These are phyloP conservation scores for Drosophila aff. DNA, from an alignment of 1,140 invertebrate species.

Conservation along the genomic window DNA sequence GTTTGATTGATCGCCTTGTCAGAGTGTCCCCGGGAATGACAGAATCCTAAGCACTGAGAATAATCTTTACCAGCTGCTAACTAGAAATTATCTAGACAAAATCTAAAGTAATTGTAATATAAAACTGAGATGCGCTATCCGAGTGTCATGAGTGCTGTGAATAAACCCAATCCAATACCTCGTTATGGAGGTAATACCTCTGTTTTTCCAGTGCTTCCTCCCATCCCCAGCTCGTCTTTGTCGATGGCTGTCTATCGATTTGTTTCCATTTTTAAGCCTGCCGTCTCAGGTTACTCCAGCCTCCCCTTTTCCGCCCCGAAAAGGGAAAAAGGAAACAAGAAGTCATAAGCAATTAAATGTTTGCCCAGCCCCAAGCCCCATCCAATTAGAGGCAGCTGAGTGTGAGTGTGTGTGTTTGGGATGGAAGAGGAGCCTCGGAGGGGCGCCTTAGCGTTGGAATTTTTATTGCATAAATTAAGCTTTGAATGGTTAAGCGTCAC, in stretches of 20 bases:
- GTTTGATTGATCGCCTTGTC: slow-evolving; percentile 70
- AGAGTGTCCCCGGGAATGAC: slow-evolving; percentile 17
- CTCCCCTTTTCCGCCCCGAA: slow-evolving; percentile 7
- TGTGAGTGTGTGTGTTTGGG: slow-evolving; percentile 18
- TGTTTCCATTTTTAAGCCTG: slow-evolving; percentile 63
- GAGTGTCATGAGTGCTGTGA: no score
- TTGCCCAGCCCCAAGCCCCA: slow-evolving; percentile 51
- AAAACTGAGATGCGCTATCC: no score
- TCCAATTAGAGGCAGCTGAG: slow-evolving; percentile 61
- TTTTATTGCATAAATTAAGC: slow-evolving; percentile 84
- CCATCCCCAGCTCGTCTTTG: neutral
- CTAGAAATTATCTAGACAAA: neutral
- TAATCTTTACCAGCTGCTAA: neutral
- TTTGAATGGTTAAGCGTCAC: slow-evolving; percentile 81
- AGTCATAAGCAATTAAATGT: slow-evolving; percentile 80
- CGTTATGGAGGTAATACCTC: no score
- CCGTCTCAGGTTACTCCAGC: slow-evolving; percentile 54
- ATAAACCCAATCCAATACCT: neutral
- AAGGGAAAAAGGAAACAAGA: slow-evolving; percentile 33
- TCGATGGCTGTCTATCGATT: slow-evolving; percentile 48
- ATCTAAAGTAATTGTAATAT: neutral
- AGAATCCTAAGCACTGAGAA: slow-evolving; percentile 9
- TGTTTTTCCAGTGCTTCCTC: slow-evolving; percentile 5
- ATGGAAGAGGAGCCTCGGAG: neutral
- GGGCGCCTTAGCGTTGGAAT: slow-evolving; percentile 38